Evolutionary conservation across 2,888 invertebrate genomes (phyloP), one percentile per base, ranked within the genome.

Genomic region (Athetis lepigone): DNA sequence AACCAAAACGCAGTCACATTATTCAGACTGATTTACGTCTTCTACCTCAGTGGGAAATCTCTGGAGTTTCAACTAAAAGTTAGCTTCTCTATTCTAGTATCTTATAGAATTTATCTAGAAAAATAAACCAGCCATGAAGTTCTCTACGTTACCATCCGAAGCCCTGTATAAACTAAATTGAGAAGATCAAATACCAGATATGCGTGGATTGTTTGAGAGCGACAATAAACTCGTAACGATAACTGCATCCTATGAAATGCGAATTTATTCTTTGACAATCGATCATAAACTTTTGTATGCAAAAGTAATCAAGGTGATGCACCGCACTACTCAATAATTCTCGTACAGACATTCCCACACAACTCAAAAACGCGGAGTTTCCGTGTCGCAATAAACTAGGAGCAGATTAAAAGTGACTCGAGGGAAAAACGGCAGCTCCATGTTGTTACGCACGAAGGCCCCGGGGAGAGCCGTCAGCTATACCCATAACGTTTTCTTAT

Each of bases 401-500:
- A 78, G 81, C 65, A 89, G 89, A 91, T 91, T 89, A 91, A 88
- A 90, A 88, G 81, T 84, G 84, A 85, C 84, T 85, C 81, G n/a
- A 47, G 69, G 65, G 79, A 71, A 70, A 88, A 87, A 85, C 76
- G 75, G 75, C 76, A 73, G 72, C 76, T 82, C 82, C 80, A 86
- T 83, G 84, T 84, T 85, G 87, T 85, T 88, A 87, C 86, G 84
- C 86, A 87, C 80, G 83, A 85, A 82, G 74, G 75, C 88, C 85
- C 87, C 81, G 69, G 86, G 85, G 89, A 89, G 82, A 80, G 81
- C 84, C 86, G 87, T 89, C 88, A 86, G 87, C 85, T 84, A 85
- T 85, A 82, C 84, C 85, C 88, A 88, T 90, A 89, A 91, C 84
- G 83, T 89, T 90, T 88, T 85, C 91, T 92, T 92, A 91, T 91